A percentile compares a stretch with the other conserved stretches of the same genome.
phyloP scores from a whole-genome alignment of 2,888 invertebrate genomes.

The Axea sp. region DNA sequence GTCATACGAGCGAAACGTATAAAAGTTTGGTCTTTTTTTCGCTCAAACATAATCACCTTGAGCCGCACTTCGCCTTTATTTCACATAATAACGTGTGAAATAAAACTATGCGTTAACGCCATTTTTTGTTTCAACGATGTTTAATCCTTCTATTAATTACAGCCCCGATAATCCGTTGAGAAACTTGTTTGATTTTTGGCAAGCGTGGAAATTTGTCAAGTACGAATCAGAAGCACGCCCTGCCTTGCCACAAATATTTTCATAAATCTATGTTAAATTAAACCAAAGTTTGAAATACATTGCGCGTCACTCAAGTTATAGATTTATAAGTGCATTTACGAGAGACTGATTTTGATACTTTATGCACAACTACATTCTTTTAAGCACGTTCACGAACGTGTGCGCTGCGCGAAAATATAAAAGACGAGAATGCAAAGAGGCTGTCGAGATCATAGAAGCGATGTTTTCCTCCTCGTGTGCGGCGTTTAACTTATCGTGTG shows the following conservation, averaged over 20 bases:
- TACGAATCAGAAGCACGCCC: too few species aligned
- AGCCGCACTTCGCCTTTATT: too few species aligned
- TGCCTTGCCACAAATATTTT: too few species aligned
- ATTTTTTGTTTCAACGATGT: too few species aligned
- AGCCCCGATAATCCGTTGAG: too few species aligned
- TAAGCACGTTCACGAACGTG: not conserved
- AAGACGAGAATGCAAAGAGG: constrained; percentile 53
- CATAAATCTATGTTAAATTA: too few species aligned
- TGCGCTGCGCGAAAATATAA: constrained; percentile 32
- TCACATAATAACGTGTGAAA: too few species aligned
- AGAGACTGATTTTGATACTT: constrained; percentile 44
- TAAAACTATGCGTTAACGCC: too few species aligned
- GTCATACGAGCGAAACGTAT: not conserved
- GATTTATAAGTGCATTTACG: constrained; percentile 35
- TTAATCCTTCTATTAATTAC: too few species aligned
- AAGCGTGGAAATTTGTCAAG: too few species aligned
- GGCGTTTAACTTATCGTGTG: constrained; percentile 55
- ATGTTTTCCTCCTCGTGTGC: constrained; percentile 42
- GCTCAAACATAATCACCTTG: too few species aligned
- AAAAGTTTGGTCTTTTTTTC: not conserved
- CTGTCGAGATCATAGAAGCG: constrained; percentile 56
- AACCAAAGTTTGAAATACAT: not conserved
- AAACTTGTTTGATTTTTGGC: too few species aligned
- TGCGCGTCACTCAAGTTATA: constrained; percentile 14
- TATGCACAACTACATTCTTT: constrained; percentile 5